Evolutionary conservation across 2,113 vertebrate genomes (phyloP).

Genomic region (Leptosomus discolor): DNA sequence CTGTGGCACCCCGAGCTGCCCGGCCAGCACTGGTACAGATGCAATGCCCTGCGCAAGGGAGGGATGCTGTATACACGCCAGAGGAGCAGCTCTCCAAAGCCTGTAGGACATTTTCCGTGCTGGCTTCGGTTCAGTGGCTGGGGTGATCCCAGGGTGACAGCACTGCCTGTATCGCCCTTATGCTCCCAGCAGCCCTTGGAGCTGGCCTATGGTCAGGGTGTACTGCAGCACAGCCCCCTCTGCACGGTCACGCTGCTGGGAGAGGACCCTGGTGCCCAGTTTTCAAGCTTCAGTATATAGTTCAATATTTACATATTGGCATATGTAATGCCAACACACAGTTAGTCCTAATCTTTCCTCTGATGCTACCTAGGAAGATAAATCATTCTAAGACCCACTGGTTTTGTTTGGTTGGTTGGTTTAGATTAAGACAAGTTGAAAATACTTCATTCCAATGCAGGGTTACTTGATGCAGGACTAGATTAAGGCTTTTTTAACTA

Average conservation of each 20-base stretch:
- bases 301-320: neutral
- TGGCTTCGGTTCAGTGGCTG: neutral
- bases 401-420: neutral
- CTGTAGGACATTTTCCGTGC: neutral
- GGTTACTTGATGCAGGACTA: neutral
- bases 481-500: neutral
- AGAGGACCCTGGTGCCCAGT: neutral
- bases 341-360: neutral
- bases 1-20: neutral
- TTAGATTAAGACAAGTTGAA: neutral
- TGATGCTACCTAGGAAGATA: neutral
- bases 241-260: neutral
- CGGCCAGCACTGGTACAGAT: rapidly evolving
- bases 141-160: neutral
- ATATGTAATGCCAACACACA: neutral
- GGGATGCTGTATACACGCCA: rapidly evolving
- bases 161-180: neutral
- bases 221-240: neutral
- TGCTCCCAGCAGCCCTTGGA: neutral
- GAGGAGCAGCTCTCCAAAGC: neutral
- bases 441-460: neutral
- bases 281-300: neutral
- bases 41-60: neutral
- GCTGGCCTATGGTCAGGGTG: neutral
- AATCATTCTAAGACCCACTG: neutral